These are phyloP conservation scores for Smutsia temminckii DNA, from an alignment of 2,797 vertebrate species.

Conservation along the genomic window DNA sequence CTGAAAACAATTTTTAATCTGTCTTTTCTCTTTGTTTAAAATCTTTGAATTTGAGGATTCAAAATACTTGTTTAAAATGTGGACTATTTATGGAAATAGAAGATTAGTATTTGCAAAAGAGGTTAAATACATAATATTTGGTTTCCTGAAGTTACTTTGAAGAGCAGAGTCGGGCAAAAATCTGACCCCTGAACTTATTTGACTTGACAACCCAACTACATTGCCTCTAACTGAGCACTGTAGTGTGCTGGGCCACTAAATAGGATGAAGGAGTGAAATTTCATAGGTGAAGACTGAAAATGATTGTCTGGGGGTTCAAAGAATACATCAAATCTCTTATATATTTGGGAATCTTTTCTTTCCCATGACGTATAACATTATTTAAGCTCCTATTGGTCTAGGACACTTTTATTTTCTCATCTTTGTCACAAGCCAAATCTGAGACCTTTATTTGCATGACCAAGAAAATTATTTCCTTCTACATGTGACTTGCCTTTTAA, in stretches of 20 bases:
- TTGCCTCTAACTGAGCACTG: neutral
- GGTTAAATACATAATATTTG: neutral
- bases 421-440: neutral
- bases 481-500: neutral
- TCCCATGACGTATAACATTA: neutral
- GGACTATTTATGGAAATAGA: neutral
- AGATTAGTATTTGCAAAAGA: conserved; percentile 15
- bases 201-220: neutral
- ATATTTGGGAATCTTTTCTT: neutral
- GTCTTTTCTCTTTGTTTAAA: conserved; percentile 11
- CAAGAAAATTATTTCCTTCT: neutral
- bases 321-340: neutral
- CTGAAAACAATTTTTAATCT: conserved; percentile 41
- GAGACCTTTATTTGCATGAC: neutral
- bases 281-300: conserved; percentile 3
- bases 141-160: conserved; percentile 31
- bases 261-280: neutral
- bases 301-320: conserved; percentile 4
- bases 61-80: conserved; percentile 20
- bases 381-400: neutral
- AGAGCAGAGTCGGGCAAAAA: neutral
- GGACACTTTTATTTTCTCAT: neutral
- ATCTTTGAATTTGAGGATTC: conserved; percentile 8
- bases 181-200: conserved; percentile 18
- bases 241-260: neutral